Evolutionary conservation across 2,888 invertebrate species (phyloP).

Genomic region (Chymomyza caudatula): DNA sequence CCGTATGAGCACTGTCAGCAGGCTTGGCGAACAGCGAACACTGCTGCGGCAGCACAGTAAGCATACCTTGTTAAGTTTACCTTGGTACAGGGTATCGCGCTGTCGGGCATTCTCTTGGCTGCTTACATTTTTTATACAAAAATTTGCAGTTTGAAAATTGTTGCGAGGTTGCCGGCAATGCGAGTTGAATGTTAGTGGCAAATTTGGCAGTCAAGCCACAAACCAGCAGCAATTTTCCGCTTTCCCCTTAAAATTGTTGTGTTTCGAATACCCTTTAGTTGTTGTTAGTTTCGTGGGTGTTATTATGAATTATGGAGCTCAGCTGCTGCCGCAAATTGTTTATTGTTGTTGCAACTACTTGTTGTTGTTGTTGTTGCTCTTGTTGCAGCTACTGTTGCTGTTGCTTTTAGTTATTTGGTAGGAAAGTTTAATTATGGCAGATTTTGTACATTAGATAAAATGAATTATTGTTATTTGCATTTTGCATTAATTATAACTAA

Average conservation of each 20-base stretch:
- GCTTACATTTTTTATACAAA: constrained; percentile 30
- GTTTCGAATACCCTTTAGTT: background rate
- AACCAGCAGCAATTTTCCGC: background rate
- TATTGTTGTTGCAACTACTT: background rate
- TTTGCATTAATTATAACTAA: constrained; percentile 21
- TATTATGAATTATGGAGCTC: constrained; percentile 29
- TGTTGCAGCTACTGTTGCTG: background rate
- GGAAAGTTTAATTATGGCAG: constrained; percentile 48
- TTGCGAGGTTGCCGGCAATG: background rate
- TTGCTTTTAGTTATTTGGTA: constrained; percentile 11
- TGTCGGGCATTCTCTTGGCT: too few species aligned
- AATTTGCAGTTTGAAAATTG: background rate
- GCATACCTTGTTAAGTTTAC: too few species aligned
- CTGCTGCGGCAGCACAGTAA: too few species aligned
- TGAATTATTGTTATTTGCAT: constrained; percentile 45
- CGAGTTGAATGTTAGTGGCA: background rate
- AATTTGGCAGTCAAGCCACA: background rate
- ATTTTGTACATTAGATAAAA: constrained; percentile 57
- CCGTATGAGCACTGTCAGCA: too few species aligned
- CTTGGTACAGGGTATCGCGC: too few species aligned
- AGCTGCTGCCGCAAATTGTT: constrained; percentile 36
- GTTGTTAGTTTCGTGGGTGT: constrained; percentile 9
- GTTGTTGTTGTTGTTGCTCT: constrained; percentile 11
- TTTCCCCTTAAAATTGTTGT: background rate
- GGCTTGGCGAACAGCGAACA: too few species aligned